Conservation (phyloP, 2,797 vertebrate species). For the Sternarchorhynchus goeldii region DNA sequence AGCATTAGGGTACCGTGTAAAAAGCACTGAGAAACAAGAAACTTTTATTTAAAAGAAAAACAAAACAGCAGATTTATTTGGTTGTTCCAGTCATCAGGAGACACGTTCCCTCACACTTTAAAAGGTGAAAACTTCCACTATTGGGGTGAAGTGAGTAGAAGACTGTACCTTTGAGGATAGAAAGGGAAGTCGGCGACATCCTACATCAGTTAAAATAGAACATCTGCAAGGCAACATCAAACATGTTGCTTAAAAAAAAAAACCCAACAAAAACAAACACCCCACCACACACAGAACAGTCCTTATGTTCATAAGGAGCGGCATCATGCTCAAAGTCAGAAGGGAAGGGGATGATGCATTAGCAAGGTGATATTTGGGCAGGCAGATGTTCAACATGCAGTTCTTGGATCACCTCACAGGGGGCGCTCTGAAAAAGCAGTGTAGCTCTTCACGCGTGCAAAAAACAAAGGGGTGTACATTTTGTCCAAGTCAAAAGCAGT, state of each 20-base stretch:
- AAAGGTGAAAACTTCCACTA: constrained; percentile 19
- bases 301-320: constrained; percentile 46
- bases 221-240: neutral
- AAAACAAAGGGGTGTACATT: constrained; percentile 94
- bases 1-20: no score
- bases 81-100: constrained; percentile 32
- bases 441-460: constrained; percentile 96
- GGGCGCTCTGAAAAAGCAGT: constrained; percentile 92
- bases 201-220: constrained; percentile 17
- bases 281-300: neutral
- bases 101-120: constrained; percentile 10
- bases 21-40: neutral
- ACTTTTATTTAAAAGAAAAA: neutral
- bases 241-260: constrained; percentile 21
- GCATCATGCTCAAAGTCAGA: constrained; percentile 43
- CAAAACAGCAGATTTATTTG: constrained; percentile 45
- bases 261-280: constrained; percentile 28
- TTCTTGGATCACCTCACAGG: constrained; percentile 74
- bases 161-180: constrained; percentile 16
- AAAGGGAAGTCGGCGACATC: constrained; percentile 1
- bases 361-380: constrained; percentile 8
- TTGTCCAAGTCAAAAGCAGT: constrained; percentile 94
- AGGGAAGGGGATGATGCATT: neutral
- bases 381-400: constrained; percentile 48
- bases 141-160: constrained; percentile 6